phyloP scores from a whole-genome alignment of 2,797 vertebrate genomes.

The Rhabdophis nuchalis region DNA sequence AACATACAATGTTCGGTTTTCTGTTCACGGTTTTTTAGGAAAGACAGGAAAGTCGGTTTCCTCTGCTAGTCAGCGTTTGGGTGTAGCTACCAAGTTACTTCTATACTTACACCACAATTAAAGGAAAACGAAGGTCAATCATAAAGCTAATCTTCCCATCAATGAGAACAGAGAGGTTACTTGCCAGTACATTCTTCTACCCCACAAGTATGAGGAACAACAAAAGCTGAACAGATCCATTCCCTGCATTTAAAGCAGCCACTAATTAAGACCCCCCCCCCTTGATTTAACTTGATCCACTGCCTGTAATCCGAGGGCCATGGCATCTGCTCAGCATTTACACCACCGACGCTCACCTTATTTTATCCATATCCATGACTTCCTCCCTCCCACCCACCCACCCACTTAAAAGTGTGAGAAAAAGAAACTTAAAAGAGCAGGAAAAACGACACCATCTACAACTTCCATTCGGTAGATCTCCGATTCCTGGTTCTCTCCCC shows the following conservation, averaged over 20 bases:
- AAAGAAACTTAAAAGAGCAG: neutral
- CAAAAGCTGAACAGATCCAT: neutral
- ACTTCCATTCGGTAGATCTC: neutral
- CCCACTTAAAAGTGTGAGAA: neutral
- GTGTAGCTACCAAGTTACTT: neutral
- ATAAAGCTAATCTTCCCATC: neutral
- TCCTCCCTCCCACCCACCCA: fast-evolving
- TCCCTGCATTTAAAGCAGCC: neutral
- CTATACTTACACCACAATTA: neutral
- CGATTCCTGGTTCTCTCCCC: neutral
- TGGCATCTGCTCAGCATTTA: neutral
- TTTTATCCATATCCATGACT: neutral
- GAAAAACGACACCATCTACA: no score
- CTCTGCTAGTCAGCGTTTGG: neutral
- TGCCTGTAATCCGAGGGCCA: neutral
- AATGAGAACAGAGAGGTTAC: neutral
- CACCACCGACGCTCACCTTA: neutral
- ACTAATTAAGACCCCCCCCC: neutral
- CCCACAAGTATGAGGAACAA: neutral
- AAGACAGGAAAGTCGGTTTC: constrained; percentile 7
- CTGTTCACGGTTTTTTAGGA: neutral
- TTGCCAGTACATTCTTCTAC: neutral
- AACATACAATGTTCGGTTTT: neutral
- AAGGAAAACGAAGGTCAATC: constrained; percentile 8
- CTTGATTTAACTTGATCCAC: neutral